These are phyloP conservation scores for Hypomesus transpacificus DNA, from an alignment of 2,113 vertebrate genomes.

Conservation along the genomic window DNA sequence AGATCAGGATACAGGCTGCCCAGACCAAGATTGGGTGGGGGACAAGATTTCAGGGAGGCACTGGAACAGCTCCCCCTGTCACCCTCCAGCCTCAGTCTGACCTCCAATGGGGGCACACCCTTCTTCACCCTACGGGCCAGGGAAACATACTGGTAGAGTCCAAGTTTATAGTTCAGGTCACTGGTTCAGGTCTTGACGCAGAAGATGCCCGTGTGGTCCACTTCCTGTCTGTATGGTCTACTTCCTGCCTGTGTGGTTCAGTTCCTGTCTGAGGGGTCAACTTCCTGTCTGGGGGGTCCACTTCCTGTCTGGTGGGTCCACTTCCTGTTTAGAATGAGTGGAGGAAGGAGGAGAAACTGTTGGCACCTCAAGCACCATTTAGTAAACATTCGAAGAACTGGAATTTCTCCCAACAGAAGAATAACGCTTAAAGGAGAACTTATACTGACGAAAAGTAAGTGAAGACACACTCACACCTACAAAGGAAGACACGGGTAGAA, in stretches of 20 bases:
- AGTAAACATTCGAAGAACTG: conserved; percentile 30
- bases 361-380: conserved; percentile 28
- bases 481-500: too few species aligned
- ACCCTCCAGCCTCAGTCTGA: conserved; percentile 24
- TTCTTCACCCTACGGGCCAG: conserved; percentile 10
- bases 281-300: too few species aligned
- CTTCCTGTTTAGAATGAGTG: conserved; percentile 13
- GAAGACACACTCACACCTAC: too few species aligned
- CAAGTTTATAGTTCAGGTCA: too few species aligned
- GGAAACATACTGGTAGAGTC: too few species aligned
- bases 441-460: too few species aligned
- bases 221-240: too few species aligned
- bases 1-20: conserved; percentile 55
- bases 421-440: too few species aligned
- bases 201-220: too few species aligned
- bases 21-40: conserved; percentile 43
- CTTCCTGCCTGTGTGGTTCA: not conserved
- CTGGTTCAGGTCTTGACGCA: not conserved
- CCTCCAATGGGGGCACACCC: conserved; percentile 27
- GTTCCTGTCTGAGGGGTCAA: too few species aligned
- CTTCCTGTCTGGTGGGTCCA: too few species aligned
- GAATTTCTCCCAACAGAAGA: conserved; percentile 29
- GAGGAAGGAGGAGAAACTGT: conserved; percentile 15
- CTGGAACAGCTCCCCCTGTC: conserved; percentile 24
- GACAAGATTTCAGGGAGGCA: conserved; percentile 37